Base-by-base conservation (phyloP, 2,888 invertebrate species). In the Cistogaster globosa region DNA sequence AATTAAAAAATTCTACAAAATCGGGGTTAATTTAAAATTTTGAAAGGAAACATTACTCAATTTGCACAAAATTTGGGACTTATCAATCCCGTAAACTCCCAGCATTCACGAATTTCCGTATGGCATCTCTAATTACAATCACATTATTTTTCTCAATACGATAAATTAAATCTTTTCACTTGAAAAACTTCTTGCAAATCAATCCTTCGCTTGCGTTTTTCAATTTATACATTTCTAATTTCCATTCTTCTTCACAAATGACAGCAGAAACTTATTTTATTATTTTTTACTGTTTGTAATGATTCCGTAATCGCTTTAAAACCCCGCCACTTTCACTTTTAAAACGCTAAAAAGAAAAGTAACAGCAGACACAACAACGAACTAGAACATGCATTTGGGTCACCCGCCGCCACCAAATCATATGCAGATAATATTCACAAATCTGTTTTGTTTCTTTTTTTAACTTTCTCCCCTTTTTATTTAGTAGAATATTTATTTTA, bases 221-320 rank as follows among this genome's bases (percentile, higher is more conserved):
- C 18, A 8, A n/a, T 45, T 36, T 16, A 1, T n/a, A 9, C 14
- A 22, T 22, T 32, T 60, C 0, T 20, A 20, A 32, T 60, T 60
- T 68, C 7, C 14, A 60, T 58, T 68, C 32, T 77, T 26, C 4
- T 62, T 6, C 55, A 11, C 11, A 57, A 42, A 45, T 12, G n/a
- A 42, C 18, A 51, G 51, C 36, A 12, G 8, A 42, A 42, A 42
- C 22, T 68, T 22, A 67, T 74, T 53, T 65, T 75, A 57, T 63
- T 14, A 36, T 26, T 2, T 2, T 26, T 26, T 26, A n/a, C 58
- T 67, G 7, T 58, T 65, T 62, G 22, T 75, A 55, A 80, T 62
- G 45, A 18, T n/a, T 76, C 38, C 48, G 63, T 76, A 69, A 82
- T 69, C 69, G 68, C 57, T 76, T 76, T 51, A 57, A 62, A 76